Evolutionary conservation across 2,113 vertebrate species (phyloP), one percentile per base, ranked within the genome.

Genomic region (Austrofundulus limnaeus): DNA sequence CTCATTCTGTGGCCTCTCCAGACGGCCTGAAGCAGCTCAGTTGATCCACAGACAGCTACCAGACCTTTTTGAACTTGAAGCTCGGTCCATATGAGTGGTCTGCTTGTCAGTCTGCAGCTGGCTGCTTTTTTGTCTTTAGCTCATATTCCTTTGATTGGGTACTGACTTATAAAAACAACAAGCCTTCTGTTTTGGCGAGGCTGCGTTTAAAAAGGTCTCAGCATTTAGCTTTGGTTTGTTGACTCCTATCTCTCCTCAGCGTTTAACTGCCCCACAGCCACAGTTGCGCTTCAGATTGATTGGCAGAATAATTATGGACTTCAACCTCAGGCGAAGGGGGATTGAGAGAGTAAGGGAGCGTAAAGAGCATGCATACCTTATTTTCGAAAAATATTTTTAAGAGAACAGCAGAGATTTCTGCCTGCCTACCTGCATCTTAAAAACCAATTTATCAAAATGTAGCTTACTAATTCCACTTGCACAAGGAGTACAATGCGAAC

Each of bases 231-330:
- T 63, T 75, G 72, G 63, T 80, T 81, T 84, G 81, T 82, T 82
- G 86, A 84, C 78, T 72, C 58, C 85, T 88, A 61, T 70, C 74
- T 76, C 66, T 77, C 48, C 57, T 74, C 73, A 55, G 57, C 43
- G 13, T 80, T 87, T 68, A 81, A 79, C 85, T 81, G 82, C 80
- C 79, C 81, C 80, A 78, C 76, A 85, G 80, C 77, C 74, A 84
- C 72, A 67, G 78, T 77, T 82, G 72, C 72, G 46, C 81, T 85
- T 69, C 42, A 43, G 66, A 66, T 81, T 91, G 86, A 91, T 87
- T 91, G 87, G 88, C 89, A 91, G 85, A 91, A 89, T 90, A 91
- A 89, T 90, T 90, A 90, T 84, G 84, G 82, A 82, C 82, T 83
- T 85, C 72, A 69, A 80, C 80, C 81, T 85, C 64, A 72, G 80